Percentiles rank a stretch among this genome's conserved stretches.
These are phyloP conservation scores for Ctenopoma multispine DNA, from an alignment of 2,797 vertebrate species.

Conservation along the genomic window DNA sequence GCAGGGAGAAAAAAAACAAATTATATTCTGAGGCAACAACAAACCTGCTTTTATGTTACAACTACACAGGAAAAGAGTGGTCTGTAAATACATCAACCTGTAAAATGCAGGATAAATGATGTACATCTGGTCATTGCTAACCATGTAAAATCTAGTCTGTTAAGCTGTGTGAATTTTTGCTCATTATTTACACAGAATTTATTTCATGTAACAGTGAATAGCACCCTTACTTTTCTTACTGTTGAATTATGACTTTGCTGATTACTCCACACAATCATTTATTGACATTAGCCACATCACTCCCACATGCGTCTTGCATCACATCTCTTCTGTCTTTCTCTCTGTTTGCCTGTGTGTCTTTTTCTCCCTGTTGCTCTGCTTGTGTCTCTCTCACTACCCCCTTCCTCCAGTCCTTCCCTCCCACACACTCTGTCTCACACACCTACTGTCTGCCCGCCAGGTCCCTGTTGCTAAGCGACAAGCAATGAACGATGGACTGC, in stretches of 20 bases:
- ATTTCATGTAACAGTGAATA: conserved; percentile 17
- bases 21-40: conserved; percentile 18
- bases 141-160: too few relatives aligned
- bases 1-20: conserved; percentile 26
- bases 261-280: conserved; percentile 23
- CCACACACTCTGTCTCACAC: conserved; percentile 79
- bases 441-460: conserved; percentile 86
- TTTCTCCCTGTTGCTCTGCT: background rate
- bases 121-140: too few relatives aligned
- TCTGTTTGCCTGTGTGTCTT: conserved; percentile 7
- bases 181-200: too few relatives aligned
- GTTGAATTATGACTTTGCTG: conserved; percentile 41
- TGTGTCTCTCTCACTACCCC: conserved; percentile 43
- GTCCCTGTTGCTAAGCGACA: conserved; percentile 89
- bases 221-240: conserved; percentile 17
- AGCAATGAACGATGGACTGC: conserved; percentile 80
- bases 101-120: too few relatives aligned
- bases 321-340: conserved; percentile 49
- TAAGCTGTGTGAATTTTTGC: too few relatives aligned
- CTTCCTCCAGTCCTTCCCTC: conserved; percentile 62
- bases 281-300: conserved; percentile 36
- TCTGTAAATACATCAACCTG: too few relatives aligned
- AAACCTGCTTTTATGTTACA: conserved; percentile 27
- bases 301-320: conserved; percentile 29
- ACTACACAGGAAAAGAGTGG: background rate